These are phyloP conservation scores for Lampris incognitus DNA, from an alignment of 2,113 vertebrate genomes.

Conservation along the genomic window DNA sequence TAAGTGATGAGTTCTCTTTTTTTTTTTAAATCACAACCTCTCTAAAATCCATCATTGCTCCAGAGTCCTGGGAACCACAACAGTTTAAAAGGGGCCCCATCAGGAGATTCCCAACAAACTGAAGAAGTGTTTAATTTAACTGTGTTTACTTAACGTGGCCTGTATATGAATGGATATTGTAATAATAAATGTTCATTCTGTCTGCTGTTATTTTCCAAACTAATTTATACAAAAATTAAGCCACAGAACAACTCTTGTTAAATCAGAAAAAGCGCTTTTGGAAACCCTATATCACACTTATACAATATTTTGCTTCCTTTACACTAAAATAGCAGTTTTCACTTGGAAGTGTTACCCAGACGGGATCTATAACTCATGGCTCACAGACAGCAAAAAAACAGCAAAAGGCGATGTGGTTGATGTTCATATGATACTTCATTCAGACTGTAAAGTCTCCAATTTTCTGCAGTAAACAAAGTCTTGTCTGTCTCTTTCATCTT, in stretches of 20 bases:
- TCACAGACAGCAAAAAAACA: too few species aligned
- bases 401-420: neutral
- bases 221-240: too few species aligned
- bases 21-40: neutral
- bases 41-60: neutral
- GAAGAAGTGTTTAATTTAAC: constrained; percentile 16
- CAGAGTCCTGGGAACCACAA: constrained; percentile 19
- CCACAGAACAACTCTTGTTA: too few species aligned
- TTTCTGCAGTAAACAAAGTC: neutral
- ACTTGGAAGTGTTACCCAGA: too few species aligned
- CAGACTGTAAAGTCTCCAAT: neutral
- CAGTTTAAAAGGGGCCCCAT: neutral
- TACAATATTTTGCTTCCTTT: too few species aligned
- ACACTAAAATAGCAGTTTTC: too few species aligned
- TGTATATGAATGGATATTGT: neutral
- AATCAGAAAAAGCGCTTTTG: too few species aligned
- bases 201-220: too few species aligned
- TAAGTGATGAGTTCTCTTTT: constrained; percentile 20
- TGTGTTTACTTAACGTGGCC: neutral
- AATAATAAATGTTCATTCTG: neutral
- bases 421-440: neutral
- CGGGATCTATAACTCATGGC: too few species aligned
- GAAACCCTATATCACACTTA: too few species aligned
- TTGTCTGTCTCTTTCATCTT: neutral
- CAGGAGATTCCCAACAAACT: neutral